A percentile compares a stretch with the other conserved stretches of the same genome.
Evolutionary conservation across 2,888 invertebrate genomes (phyloP).

Genomic region (Deilephila porcellus): DNA sequence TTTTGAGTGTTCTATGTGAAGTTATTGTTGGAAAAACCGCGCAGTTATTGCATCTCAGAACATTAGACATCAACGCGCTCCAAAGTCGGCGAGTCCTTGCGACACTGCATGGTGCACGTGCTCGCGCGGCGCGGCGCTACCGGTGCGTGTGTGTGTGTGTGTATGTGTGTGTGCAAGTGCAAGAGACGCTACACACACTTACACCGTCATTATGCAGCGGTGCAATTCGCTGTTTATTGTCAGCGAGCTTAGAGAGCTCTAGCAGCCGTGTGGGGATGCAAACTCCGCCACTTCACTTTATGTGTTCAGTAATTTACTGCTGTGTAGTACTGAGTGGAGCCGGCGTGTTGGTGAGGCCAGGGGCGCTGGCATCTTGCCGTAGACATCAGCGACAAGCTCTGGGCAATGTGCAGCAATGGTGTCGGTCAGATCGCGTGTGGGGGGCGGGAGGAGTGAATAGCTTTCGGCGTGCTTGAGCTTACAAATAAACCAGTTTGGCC

Average conservation of each 20-base stretch:
- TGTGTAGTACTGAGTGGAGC: too few species aligned
- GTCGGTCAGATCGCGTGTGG: slow-evolving; percentile 23
- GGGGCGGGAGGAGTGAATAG: slow-evolving; percentile 40
- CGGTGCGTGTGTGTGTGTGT: background rate
- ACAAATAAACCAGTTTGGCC: slow-evolving; percentile 75
- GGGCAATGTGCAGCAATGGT: background rate
- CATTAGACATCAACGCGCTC: slow-evolving; percentile 46
- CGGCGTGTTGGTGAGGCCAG: background rate
- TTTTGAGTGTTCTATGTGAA: background rate
- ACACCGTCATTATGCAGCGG: too few species aligned
- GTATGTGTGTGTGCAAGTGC: background rate
- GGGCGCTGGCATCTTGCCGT: background rate
- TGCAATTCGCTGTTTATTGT: background rate
- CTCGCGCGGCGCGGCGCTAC: background rate
- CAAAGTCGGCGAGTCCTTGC: background rate
- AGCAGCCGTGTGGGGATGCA: background rate
- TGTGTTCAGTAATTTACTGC: too few species aligned
- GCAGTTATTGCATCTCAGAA: slow-evolving; percentile 7
- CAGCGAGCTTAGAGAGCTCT: background rate
- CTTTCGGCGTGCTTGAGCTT: slow-evolving; percentile 66
- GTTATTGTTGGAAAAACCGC: background rate
- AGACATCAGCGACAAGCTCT: background rate
- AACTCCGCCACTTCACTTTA: too few species aligned
- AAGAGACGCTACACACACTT: too few species aligned
- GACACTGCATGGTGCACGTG: slow-evolving; percentile 10